Base-by-base conservation (phyloP, 2,888 invertebrate species). In the Agrotis segetum region DNA sequence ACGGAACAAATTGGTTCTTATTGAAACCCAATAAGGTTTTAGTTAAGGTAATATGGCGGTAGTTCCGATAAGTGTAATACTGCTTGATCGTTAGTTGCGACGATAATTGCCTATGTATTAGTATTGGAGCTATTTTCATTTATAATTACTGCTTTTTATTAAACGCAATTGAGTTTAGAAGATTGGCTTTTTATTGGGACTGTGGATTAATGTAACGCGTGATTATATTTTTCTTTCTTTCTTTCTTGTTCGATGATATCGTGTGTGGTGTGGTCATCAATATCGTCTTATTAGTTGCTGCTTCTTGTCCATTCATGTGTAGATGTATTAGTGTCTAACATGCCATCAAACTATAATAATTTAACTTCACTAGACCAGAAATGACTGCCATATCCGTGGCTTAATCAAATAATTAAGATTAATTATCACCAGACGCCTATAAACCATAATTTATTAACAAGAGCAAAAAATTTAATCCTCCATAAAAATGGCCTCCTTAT, bases 31-130 rank as follows among this genome's bases (percentile, higher is more conserved):
- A 82, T 82, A 82, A 81, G 85, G 84, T 84, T 79, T 80, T 77
- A 82, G 77, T 82, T 82, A 67, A 81, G 77, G 78, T 73, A 75
- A 78, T 78, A 79, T 62, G 61, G 64, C 64, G 64, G 79, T 80
- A 72, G 76, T 87, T 82, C 82, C 71, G 87, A 88, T 88, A 88
- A 87, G 86, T 87, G 82, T 88, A 85, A 88, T 87, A 84, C 82
- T 78, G 76, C 71, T 86, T 83, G 85, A 88, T 88, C 79, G 84
- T 86, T 88, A 86, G 87, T 84, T 76, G 79, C 77, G 82, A 84
- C 83, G 85, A 82, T 88, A 88, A 88, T 85, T 85, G 85, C 74
- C 50, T 76, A 81, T 74, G 74, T 77, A 79, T 85, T 81, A 73
- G 72, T 78, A 83, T 81, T 77, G 78, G 52, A 79, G 73, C 74